Base-by-base conservation (phyloP, 2,797 vertebrate genomes). In the Lateolabrax maculatus region DNA sequence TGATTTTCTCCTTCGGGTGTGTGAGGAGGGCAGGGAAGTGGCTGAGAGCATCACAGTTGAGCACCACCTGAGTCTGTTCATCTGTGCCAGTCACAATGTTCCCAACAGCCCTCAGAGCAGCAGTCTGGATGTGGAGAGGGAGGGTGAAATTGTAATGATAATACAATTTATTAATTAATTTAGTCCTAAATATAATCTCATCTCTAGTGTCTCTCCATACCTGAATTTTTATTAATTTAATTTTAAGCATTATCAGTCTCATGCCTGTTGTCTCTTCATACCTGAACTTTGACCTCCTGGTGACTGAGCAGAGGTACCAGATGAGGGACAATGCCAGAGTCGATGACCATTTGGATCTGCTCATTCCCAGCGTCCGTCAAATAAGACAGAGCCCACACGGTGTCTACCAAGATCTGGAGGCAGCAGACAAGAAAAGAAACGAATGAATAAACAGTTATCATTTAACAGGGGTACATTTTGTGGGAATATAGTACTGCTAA, bases 301-400 rank as follows among this genome's bases (percentile, higher is more conserved):
- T 99, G 98, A 90, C 98, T 99, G 88, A 99, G 97, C 76, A 99
- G 96, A 84, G 98, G 98, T 60, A 99, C 98, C 95, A 99, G 94
- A 89, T 99, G 96, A 77, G 97, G 98, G 78, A 99, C 98, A 44
- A 99, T 99, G 66, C 97, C 97, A 0, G 98, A 99, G 87, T 99
- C 98, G 57, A 99, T 99, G 75, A 99, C 98, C 98, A 99, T 99
- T 92, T 99, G 98, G 93, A 99, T 99, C 94, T 99, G 98, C 89
- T 99, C 98, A 21, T 99, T 99, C 64, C 98, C 98, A 57, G 98
- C 98, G 71, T 99, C 98, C 0, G 98, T 99, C 89, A 99, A 96
- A 84, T 99, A 99, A 51, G 98, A 99, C 75, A 99, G 96, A 3
- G 98, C 98, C 98, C 98, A 99, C 66, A 99, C 98, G 0, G 98